These are phyloP conservation scores for Penaeus japonicus DNA, from an alignment of 1,140 invertebrate species.

Conservation along the genomic window DNA sequence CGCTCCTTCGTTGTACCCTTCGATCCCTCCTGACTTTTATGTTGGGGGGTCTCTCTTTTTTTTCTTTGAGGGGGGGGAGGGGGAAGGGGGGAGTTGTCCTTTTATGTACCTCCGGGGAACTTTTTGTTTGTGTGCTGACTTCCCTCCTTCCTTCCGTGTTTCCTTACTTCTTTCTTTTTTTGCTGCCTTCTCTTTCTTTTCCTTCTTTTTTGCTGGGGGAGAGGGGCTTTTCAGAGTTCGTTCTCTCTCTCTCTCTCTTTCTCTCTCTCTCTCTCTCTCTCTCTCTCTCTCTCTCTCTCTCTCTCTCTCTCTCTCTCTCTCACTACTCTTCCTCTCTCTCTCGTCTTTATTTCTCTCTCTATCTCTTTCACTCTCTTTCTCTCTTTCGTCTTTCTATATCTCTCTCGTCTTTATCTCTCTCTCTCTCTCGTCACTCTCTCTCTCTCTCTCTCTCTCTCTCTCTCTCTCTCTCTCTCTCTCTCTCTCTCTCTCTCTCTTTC, in stretches of 20 bases:
- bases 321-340: too few species aligned
- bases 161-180: too few species aligned
- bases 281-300: too few species aligned
- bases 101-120: too few species aligned
- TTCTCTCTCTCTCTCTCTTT: neutral
- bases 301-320: neutral
- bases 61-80: neutral
- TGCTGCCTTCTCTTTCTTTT: too few species aligned
- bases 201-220: neutral
- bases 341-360: neutral
- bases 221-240: too few species aligned
- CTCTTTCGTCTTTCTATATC: too few species aligned
- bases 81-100: neutral
- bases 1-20: too few species aligned
- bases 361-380: neutral
- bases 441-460: neutral
- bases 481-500: neutral
- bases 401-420: too few species aligned
- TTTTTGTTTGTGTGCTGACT: conserved; percentile 14
- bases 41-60: too few species aligned
- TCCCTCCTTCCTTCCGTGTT: too few species aligned
- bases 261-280: neutral
- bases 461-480: neutral
- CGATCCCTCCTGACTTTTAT: too few species aligned
- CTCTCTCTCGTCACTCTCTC: neutral